These are phyloP conservation scores for Anolis sagrei DNA, from an alignment of 2,113 vertebrate genomes.

Conservation along the genomic window DNA sequence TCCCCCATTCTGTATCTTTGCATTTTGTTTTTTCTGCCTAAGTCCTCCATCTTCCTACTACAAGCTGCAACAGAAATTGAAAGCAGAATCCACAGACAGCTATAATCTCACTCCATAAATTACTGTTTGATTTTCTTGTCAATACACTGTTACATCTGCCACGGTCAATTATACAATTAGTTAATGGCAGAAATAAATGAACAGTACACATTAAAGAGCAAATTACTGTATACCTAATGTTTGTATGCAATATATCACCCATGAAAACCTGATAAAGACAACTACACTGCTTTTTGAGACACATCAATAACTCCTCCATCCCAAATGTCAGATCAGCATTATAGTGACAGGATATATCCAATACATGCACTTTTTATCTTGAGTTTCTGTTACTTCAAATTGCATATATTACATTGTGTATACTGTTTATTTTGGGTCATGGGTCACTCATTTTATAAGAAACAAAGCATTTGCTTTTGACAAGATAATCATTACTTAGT, in stretches of 20 bases:
- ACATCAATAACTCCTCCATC: slow-evolving; percentile 7
- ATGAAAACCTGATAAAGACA: not conserved
- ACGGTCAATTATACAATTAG: slow-evolving; percentile 55
- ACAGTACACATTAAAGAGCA: not conserved
- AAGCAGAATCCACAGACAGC: too few relatives aligned
- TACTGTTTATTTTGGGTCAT: not conserved
- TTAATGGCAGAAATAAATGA: slow-evolving; percentile 53
- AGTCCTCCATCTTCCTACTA: too few relatives aligned
- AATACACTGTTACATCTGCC: slow-evolving; percentile 42
- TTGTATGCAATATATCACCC: slow-evolving; percentile 41
- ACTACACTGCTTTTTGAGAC: slow-evolving; percentile 7
- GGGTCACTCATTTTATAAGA: not conserved
- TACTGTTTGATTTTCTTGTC: slow-evolving; percentile 29
- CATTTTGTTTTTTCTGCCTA: too few relatives aligned
- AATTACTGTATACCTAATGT: slow-evolving; percentile 40
- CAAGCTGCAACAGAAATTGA: too few relatives aligned
- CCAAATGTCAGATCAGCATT: not conserved
- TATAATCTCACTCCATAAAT: not conserved
- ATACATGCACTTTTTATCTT: not conserved
- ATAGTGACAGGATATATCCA: not conserved
- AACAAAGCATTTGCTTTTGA: slow-evolving; percentile 10
- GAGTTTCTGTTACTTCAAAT: slow-evolving; percentile 30
- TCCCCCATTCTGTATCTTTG: too few relatives aligned
- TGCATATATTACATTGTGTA: not conserved
- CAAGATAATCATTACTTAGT: slow-evolving; percentile 24